Evolutionary conservation across 2,888 invertebrate species (phyloP), one percentile per base, ranked within the genome.

Genomic region (Rhabditoides inermis): DNA sequence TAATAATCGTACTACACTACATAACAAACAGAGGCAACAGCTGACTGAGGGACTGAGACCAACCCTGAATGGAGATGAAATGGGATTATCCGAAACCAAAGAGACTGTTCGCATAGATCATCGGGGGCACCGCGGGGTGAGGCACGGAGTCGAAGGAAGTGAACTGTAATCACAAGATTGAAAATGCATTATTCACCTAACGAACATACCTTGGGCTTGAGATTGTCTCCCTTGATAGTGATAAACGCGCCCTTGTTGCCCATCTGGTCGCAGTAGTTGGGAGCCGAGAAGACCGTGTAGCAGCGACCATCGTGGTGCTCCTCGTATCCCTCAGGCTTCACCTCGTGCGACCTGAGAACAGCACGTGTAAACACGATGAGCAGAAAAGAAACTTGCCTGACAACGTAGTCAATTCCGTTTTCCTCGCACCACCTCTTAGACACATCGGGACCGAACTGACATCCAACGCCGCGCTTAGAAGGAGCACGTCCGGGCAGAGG

Each of bases 201-300:
- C 12, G n/a, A 41, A 20, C 12, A 2, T 28, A 3, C 22, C 3
- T 42, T 45, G 15, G 61, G 61, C 58, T 56, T 56, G 27, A 73
- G 55, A 41, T 69, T 62, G 47, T 70, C 68, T 2, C 95, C 98
- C 61, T 85, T 88, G 77, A 98, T 84, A 67, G 85, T 91, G 77
- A 98, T 92, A 81, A 89, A 95, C 73, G 98, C 94, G 77, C 95
- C 98, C 80, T 87, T 86, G 82, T 99, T 99, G 73, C 90, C 92
- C 90, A 98, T 94, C 54, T 90, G 61, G 53, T 72, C 68, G 42
- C 95, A 98, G 83, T 98, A 98, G 79, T 99, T 99, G 63, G 98
- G 98, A 68, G 98, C 98, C 1, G 94, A 94, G 83, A 98, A 99
- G 45, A 98, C 63, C 12, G 98, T 98, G 76, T 95, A 89, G 78